Conservation (phyloP, 2,797 vertebrate genomes). For the Paratrypauchen microcephalus region DNA sequence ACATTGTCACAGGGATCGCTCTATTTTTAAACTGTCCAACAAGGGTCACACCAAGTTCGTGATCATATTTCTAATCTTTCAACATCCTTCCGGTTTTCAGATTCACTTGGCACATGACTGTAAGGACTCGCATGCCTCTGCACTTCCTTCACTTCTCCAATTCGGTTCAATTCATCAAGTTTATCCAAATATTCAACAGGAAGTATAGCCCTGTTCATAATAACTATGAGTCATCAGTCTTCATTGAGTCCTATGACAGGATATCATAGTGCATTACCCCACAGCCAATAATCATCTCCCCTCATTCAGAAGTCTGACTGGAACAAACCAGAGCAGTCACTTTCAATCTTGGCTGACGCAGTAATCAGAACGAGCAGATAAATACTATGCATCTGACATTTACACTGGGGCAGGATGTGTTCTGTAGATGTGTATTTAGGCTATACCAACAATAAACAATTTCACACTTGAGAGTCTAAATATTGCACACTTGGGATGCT, state of each 20-base stretch:
- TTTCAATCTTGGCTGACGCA: conserved; percentile 49
- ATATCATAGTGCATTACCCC: conserved; percentile 60
- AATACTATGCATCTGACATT: conserved; percentile 29
- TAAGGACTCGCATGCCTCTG: conserved; percentile 26
- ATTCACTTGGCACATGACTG: conserved; percentile 16
- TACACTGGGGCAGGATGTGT: conserved; percentile 13
- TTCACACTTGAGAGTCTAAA: background rate
- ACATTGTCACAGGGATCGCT: background rate
- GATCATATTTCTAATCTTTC: conserved; percentile 5
- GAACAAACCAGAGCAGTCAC: conserved; percentile 57
- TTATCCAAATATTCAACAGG: conserved; percentile 54
- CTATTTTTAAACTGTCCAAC: background rate
- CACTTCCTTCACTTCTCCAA: conserved; percentile 8
- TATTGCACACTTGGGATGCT: background rate
- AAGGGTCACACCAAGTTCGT: background rate
- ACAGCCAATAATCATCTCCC: conserved; percentile 63
- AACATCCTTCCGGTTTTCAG: background rate
- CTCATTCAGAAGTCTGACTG: conserved; percentile 53
- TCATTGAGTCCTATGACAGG: conserved; percentile 63
- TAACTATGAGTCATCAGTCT: conserved; percentile 59
- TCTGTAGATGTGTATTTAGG: background rate
- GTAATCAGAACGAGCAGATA: conserved; percentile 45
- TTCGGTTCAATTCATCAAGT: conserved; percentile 52
- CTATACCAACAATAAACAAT: background rate
- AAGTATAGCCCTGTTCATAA: conserved; percentile 59